phyloP scores from a whole-genome alignment of 2,888 invertebrate genomes.

The Willowsia nigromaculata region DNA sequence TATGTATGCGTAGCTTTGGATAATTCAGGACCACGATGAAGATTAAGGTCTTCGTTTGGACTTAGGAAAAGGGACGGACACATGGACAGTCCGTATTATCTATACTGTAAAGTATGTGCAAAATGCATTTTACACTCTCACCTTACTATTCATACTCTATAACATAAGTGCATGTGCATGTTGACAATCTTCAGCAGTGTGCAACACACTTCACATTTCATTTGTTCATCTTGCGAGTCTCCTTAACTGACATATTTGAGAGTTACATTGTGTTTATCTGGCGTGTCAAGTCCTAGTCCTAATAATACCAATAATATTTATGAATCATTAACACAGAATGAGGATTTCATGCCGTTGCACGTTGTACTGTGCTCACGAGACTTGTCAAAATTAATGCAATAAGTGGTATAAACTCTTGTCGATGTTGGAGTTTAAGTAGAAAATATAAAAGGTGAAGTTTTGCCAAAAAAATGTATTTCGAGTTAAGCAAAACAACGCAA shows the following conservation, averaged over 20 bases:
- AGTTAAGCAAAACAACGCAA: too few species aligned
- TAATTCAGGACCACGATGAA: neutral
- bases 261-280: neutral
- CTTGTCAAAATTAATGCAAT: neutral
- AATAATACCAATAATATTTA: conserved; percentile 3
- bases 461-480: too few species aligned
- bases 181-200: neutral
- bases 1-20: neutral
- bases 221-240: neutral
- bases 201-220: neutral
- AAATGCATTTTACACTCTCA: neutral
- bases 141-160: neutral
- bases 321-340: neutral
- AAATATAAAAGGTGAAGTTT: too few species aligned
- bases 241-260: neutral
- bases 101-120: too few species aligned
- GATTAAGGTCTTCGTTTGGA: conserved; percentile 46
- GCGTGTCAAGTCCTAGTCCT: neutral
- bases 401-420: neutral
- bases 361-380: neutral
- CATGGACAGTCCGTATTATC: conserved; percentile 21
- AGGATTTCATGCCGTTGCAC: neutral
- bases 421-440: too few species aligned
- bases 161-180: neutral
- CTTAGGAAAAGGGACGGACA: conserved; percentile 53